These are phyloP conservation scores for Scortum barcoo DNA, from an alignment of 2,113 vertebrate genomes.

Conservation along the genomic window DNA sequence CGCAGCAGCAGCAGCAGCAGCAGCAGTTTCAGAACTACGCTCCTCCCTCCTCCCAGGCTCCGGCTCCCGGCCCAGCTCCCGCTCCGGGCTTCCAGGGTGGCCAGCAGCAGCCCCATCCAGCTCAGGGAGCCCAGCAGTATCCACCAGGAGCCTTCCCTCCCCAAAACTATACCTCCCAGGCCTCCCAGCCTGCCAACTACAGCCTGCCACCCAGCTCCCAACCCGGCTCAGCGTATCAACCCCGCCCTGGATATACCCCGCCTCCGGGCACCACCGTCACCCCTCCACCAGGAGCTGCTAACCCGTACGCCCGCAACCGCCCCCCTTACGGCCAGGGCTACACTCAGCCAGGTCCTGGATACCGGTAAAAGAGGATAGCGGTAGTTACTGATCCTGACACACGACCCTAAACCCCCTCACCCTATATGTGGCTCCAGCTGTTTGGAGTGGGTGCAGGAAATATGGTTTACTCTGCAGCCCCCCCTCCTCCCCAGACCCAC, in stretches of 20 bases:
- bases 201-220: conserved; percentile 89
- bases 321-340: conserved; percentile 94
- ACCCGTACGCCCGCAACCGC: conserved; percentile 95
- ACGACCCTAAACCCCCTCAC: conserved; percentile 6
- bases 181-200: conserved; percentile 91
- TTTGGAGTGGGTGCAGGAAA: conserved; percentile 60
- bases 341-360: conserved; percentile 95
- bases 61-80: conserved; percentile 85
- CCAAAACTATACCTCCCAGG: conserved; percentile 94
- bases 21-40: conserved; percentile 95
- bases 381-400: conserved; percentile 37
- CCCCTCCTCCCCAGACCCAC: too few species aligned
- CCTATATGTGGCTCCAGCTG: conserved; percentile 62
- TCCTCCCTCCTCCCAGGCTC: conserved; percentile 88
- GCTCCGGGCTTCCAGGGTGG: conserved; percentile 85
- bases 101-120: conserved; percentile 85
- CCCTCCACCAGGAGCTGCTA: conserved; percentile 90
- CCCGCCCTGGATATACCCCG: conserved; percentile 91
- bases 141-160: conserved; percentile 89
- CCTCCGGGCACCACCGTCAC: conserved; percentile 91
- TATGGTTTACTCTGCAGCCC: conserved; percentile 40
- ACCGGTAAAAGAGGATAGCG: conserved; percentile 87
- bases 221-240: conserved; percentile 87
- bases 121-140: conserved; percentile 91
- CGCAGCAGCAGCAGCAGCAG: conserved; percentile 76